phyloP scores from a whole-genome alignment of 2,113 vertebrate species.

The Myocastor coypus region DNA sequence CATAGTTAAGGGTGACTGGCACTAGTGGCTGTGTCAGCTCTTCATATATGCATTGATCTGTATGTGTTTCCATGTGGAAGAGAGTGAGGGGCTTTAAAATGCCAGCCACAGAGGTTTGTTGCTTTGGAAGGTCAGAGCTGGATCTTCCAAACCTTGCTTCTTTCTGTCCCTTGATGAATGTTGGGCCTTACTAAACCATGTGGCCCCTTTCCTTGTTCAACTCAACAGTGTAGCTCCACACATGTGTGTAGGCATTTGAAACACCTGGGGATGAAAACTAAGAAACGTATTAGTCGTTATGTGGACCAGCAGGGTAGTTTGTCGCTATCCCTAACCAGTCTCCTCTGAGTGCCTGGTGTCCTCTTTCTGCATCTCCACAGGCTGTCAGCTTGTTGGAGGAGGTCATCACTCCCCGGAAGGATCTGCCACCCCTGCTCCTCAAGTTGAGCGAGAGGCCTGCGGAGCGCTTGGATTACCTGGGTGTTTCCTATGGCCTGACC shows the following conservation, averaged over 20 bases:
- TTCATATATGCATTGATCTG: neutral
- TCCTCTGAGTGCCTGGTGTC: neutral
- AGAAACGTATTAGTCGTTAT: neutral
- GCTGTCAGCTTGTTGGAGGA: conserved; percentile 96
- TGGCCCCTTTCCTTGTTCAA: neutral
- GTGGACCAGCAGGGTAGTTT: neutral
- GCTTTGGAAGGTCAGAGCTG: neutral
- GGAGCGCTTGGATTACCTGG: conserved; percentile 95
- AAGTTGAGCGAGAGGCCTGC: conserved; percentile 96
- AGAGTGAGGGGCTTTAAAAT: neutral
- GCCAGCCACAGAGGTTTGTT: neutral
- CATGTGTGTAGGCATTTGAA: neutral
- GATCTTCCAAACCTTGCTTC: neutral
- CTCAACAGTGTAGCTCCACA: neutral
- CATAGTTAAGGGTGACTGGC: neutral
- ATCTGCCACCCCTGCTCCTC: conserved; percentile 96
- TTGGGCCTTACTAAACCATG: neutral
- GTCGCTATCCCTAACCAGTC: neutral
- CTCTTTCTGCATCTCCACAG: conserved; percentile 79
- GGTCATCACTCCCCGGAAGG: conserved; percentile 93
- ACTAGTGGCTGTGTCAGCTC: neutral
- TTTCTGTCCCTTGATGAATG: neutral
- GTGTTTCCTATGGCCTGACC: conserved; percentile 97
- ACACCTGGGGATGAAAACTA: neutral
- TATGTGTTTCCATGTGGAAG: neutral